Evolutionary conservation across 64 coral and sea anemone species (phyloP).

Genomic region (Montipora cactus): DNA sequence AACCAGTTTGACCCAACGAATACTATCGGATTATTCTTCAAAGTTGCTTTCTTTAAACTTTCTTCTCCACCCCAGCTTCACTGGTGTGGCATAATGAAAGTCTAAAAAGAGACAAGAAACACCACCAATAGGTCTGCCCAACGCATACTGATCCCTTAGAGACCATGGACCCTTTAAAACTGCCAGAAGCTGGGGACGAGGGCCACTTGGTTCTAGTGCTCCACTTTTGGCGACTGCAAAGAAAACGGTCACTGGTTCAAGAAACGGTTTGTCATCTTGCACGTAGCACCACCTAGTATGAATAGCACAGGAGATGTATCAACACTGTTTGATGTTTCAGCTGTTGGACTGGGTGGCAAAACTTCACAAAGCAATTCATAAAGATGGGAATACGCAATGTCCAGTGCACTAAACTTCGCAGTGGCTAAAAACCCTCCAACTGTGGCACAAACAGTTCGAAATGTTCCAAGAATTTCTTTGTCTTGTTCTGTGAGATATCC

Average conservation of each 20-base stretch:
- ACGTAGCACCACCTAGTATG: not conserved
- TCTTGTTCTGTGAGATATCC: not conserved
- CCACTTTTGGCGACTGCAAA: not conserved
- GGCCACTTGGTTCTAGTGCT: too few relatives aligned
- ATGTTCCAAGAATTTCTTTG: not conserved
- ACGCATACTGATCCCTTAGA: too few relatives aligned
- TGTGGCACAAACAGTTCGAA: not conserved
- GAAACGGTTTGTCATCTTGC: constrained; percentile 15
- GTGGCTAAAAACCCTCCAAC: constrained; percentile 16
- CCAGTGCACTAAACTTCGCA: not conserved
- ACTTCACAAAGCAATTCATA: not conserved
- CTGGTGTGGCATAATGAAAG: too few relatives aligned
- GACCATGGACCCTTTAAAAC: too few relatives aligned
- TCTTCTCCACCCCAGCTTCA: too few relatives aligned
- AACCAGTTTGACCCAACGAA: too few relatives aligned
- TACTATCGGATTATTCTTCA: too few relatives aligned
- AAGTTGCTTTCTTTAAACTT: too few relatives aligned
- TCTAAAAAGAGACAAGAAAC: too few relatives aligned
- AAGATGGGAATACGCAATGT: not conserved
- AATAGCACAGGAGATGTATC: not conserved
- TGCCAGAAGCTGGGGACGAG: too few relatives aligned
- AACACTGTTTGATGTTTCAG: not conserved
- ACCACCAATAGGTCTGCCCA: too few relatives aligned
- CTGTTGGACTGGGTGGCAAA: not conserved
- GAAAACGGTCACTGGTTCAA: not conserved